Evolutionary conservation across 1,140 invertebrate species (phyloP), one percentile per base, ranked within the genome.

Genomic region (Tachypleus tridentatus): DNA sequence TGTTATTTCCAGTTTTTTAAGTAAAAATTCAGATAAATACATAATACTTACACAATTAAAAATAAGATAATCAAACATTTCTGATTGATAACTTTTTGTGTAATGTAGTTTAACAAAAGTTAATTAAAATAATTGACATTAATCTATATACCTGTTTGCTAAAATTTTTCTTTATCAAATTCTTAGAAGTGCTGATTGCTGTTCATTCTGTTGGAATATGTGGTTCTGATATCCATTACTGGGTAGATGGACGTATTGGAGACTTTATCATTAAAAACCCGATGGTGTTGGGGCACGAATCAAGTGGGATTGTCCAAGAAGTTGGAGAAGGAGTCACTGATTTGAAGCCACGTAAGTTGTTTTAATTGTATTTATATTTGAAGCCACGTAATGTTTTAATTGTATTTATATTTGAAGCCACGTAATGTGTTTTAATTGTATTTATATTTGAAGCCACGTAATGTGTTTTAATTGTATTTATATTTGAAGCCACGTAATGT

Each of bases 161-260:
- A 10, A 57, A 8, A 2, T n/a, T 5, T 51, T 3, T 8, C 11
- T 11, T n/a, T 56, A 56, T 48, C 3, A 10, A 61, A 9, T 60
- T 67, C 60, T 8, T 56, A 65, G 91, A 97, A 82, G 93, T 96
- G 3, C 82, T 95, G 6, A 70, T 97, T 5, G 81, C 84, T 66
- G 95, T 97, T 85, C 84, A 86, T 68, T 85, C 86, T 69, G 92
- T 97, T 59, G 94, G 94, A 56, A 97, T 98, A 70, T 98, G 95
- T 77, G 95, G 94, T 0, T 97, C 93, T 1, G 93, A 97, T 78
- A 89, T 97, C 4, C 91, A 95, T 75, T 97, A 96, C 78, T 85
- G 91, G 76, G 83, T 85, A 4, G 74, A 85, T 68, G 94, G 94
- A 10, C 73, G 82, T 47, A 94, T 94, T 74, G 91, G 87, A 0